Evolutionary conservation across 1,140 invertebrate species (phyloP).

Genomic region (Drosophila kikkawai): DNA sequence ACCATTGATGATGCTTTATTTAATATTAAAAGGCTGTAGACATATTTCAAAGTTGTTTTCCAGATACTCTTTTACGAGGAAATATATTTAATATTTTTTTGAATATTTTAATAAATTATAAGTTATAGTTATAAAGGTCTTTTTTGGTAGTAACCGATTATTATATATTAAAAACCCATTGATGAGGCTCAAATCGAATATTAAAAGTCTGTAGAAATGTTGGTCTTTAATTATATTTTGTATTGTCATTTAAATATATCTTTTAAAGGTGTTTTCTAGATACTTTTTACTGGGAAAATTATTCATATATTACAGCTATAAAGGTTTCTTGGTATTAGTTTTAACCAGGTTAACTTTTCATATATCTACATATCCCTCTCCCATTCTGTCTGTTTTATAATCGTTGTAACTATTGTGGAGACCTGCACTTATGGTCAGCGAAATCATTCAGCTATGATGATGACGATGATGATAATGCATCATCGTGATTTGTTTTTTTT

Average conservation of each 20-base stretch:
- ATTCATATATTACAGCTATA: too few relatives aligned
- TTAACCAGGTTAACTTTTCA: background rate
- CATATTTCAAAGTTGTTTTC: background rate
- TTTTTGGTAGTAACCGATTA: too few relatives aligned
- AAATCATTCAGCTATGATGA: slow-evolving; percentile 66
- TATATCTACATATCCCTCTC: background rate
- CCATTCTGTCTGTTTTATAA: slow-evolving; percentile 25
- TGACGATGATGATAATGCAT: slow-evolving; percentile 52
- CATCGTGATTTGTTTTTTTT: slow-evolving; percentile 39
- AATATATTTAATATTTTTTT: background rate
- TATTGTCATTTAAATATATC: too few relatives aligned
- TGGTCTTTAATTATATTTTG: too few relatives aligned
- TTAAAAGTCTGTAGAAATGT: too few relatives aligned
- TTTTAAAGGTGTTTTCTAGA: too few relatives aligned
- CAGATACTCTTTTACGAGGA: background rate
- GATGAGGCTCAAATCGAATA: too few relatives aligned
- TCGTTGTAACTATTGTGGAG: slow-evolving; percentile 21
- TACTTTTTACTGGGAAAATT: too few relatives aligned
- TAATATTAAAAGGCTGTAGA: too few relatives aligned
- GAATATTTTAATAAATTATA: too few relatives aligned
- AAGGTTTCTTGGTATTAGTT: background rate
- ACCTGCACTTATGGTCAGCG: slow-evolving; percentile 44
- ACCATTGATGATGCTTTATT: background rate
- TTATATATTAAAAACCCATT: too few relatives aligned
- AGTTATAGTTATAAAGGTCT: too few relatives aligned